These are phyloP conservation scores for Sminthopsis crassicaudata DNA, from an alignment of 2,113 vertebrate genomes.

Conservation along the genomic window DNA sequence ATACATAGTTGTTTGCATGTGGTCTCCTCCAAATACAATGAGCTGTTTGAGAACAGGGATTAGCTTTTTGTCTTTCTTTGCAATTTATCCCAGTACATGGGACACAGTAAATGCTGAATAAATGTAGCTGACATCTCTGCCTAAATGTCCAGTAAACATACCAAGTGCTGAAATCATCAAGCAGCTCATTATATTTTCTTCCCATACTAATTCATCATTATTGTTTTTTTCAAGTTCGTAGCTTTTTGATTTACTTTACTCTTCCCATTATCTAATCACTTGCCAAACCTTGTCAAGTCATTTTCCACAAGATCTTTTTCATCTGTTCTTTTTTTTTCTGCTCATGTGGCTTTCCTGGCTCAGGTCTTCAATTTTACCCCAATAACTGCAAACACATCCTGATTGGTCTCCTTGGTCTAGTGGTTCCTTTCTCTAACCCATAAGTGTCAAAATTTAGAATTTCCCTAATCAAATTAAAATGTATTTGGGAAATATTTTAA, in stretches of 20 bases:
- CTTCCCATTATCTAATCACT: not conserved
- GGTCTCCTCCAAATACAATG: not conserved
- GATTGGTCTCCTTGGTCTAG: not conserved
- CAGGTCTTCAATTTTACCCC: not conserved
- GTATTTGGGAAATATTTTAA: not conserved
- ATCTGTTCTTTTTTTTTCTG: not conserved
- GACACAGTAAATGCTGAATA: not conserved
- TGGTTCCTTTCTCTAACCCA: not conserved
- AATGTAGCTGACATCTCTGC: not conserved
- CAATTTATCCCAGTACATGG: not conserved
- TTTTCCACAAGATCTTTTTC: not conserved
- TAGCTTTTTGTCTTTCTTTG: not conserved
- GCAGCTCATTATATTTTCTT: not conserved
- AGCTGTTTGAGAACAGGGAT: not conserved
- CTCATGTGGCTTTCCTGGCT: not conserved
- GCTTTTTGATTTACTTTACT: not conserved
- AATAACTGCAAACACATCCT: not conserved
- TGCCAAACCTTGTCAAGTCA: not conserved
- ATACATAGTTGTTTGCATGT: not conserved
- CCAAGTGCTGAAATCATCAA: not conserved
- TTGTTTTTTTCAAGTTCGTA: not conserved
- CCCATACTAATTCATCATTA: not conserved
- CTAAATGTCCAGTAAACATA: not conserved
- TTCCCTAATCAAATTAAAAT: not conserved
- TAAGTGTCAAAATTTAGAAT: not conserved